These are phyloP conservation scores for Fragum whitleyi DNA, from an alignment of 2,888 invertebrate species.

Conservation along the genomic window DNA sequence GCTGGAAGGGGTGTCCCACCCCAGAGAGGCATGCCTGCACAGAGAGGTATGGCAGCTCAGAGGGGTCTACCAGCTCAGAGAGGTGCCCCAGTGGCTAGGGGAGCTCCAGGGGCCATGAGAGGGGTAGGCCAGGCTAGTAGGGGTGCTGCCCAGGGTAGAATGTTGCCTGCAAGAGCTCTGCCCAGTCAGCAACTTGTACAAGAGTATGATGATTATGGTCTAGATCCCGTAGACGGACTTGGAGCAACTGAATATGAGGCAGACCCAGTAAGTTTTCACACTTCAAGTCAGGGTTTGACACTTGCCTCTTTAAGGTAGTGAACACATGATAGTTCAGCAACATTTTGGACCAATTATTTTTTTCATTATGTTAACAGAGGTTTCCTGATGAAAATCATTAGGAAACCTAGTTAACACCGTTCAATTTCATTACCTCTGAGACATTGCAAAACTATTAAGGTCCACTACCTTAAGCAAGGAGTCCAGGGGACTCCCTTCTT, in stretches of 20 bases:
- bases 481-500: too few relatives aligned
- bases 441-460: too few relatives aligned
- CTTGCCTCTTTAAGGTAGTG: too few relatives aligned
- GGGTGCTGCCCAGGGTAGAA: constrained; percentile 18
- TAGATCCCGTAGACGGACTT: constrained; percentile 24
- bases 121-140: background rate
- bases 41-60: constrained; percentile 40
- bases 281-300: too few relatives aligned
- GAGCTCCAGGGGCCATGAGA: background rate
- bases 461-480: too few relatives aligned
- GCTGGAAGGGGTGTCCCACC: constrained; percentile 7
- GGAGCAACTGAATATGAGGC: constrained; percentile 26
- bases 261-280: constrained; percentile 29
- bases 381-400: too few relatives aligned
- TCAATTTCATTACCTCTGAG: too few relatives aligned
- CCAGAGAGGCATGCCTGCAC: constrained; percentile 14
- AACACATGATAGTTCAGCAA: too few relatives aligned
- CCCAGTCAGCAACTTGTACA: constrained; percentile 38
- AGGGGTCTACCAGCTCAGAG: constrained; percentile 43
- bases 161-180: constrained; percentile 29
- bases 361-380: too few relatives aligned
- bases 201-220: constrained; percentile 71
- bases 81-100: constrained; percentile 21
- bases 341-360: too few relatives aligned
- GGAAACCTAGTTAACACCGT: too few relatives aligned